Percentiles rank a stretch among this genome's conserved stretches.
phyloP scores from a whole-genome alignment of 2,113 vertebrate genomes.

The Nycticorax nycticorax region DNA sequence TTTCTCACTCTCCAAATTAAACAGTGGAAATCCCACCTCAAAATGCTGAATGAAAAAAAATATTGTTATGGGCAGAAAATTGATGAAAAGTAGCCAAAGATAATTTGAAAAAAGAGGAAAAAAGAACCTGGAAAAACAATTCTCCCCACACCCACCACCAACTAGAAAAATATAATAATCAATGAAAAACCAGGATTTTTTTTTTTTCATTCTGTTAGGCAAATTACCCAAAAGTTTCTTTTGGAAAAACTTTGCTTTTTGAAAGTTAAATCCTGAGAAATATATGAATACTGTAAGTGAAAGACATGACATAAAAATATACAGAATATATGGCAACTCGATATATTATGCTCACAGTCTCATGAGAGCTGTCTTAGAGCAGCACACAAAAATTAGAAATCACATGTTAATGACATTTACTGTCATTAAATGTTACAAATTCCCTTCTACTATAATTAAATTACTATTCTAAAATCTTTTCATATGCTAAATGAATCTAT shows the following conservation, averaged over 20 bases:
- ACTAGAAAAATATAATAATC: neutral
- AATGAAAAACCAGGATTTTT: neutral
- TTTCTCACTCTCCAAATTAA: neutral
- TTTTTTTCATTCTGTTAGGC: neutral
- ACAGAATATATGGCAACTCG: neutral
- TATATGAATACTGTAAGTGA: neutral
- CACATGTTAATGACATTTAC: neutral
- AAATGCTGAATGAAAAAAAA: neutral
- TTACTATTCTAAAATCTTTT: neutral
- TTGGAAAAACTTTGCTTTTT: neutral
- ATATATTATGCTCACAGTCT: neutral
- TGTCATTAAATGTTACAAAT: neutral
- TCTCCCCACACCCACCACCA: neutral
- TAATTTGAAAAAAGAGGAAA: neutral
- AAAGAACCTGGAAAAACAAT: neutral
- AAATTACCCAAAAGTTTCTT: neutral
- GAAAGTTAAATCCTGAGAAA: neutral
- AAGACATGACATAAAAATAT: neutral
- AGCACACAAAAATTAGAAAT: neutral
- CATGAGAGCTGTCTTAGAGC: constrained; percentile 21
- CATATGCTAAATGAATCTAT: neutral
- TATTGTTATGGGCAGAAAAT: neutral
- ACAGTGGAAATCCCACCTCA: neutral
- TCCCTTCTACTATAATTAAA: neutral
- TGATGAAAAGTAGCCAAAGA: neutral